Evolutionary conservation across 2,888 invertebrate species (phyloP), one percentile per base, ranked within the genome.

Genomic region (Eledone cirrhosa): DNA sequence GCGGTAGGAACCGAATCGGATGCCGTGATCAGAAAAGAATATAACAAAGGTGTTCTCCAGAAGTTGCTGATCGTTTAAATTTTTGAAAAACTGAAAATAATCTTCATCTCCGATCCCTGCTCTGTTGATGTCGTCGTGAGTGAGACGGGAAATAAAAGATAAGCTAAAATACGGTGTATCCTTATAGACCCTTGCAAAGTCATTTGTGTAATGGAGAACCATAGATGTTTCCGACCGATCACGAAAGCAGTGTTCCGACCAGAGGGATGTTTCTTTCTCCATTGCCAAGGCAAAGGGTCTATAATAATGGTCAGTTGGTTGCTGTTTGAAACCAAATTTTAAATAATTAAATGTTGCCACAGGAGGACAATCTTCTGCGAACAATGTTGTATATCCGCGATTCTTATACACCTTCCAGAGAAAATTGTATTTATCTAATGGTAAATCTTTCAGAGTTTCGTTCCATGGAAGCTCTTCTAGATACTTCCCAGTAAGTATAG

Each of bases 301-400:
- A 80, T 95, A 92, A 88, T 96, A 97, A 88, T 95, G 96, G 89
- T 97, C 96, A 0, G 96, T 95, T 0, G 97, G 96, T 78, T 94
- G 93, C n/a, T 92, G 91, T 0, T 91, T 91, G 86, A 97, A 97
- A 0, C 97, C 92, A 4, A 92, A 91, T 85, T 94, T 94, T 47
- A 93, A 91, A 87, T 94, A 97, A 88, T 95, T 95, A 88, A 97
- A 97, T 2, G 95, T 93, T 0, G 95, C 94, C 89, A 96, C 94
- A 83, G 91, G 91, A 0, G 94, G 94, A 1, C 94, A 94, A 88
- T 98, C 97, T 92, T 98, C 97, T 0, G 93, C 95, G 81, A 94
- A 94, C 0, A 94, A 93, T 0, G 97, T 97, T 77, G 93, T 92
- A 88, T 94, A 97, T 0, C 95, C 86, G 95, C 81, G 95, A 0